These are phyloP conservation scores for Chymomyza amoena DNA, from an alignment of 2,888 invertebrate species.

Conservation along the genomic window DNA sequence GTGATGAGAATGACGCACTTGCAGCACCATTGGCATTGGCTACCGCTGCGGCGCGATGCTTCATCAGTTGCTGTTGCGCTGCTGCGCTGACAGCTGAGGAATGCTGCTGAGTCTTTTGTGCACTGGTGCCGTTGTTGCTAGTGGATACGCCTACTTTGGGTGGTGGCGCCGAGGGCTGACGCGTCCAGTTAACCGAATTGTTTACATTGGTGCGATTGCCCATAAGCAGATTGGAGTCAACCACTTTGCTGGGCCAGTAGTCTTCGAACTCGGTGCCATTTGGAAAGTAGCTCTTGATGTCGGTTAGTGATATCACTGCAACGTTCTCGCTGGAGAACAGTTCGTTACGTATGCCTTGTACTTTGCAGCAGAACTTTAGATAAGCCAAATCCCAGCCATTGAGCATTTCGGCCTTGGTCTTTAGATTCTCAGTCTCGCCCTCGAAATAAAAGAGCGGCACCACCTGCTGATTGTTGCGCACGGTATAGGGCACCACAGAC, in stretches of 20 bases:
- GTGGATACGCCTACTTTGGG: conserved; percentile 71
- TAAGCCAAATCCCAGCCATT: conserved; percentile 96
- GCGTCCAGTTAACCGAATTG: conserved; percentile 87
- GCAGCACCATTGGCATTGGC: conserved; percentile 62
- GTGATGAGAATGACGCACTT: conserved; percentile 66
- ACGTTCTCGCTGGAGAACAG: conserved; percentile 94
- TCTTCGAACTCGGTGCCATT: conserved; percentile 94
- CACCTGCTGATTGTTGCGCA: conserved; percentile 89
- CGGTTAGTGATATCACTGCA: conserved; percentile 92
- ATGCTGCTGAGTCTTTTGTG: conserved; percentile 48
- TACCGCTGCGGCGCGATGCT: conserved; percentile 65
- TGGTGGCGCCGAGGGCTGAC: conserved; percentile 87
- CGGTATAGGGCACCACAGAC: conserved; percentile 94
- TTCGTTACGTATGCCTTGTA: conserved; percentile 94
- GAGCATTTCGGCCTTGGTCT: conserved; percentile 90
- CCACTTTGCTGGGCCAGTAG: conserved; percentile 94
- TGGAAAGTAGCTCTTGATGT: conserved; percentile 94
- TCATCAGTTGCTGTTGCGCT: conserved; percentile 65
- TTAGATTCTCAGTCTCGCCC: conserved; percentile 94
- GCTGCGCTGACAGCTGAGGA: conserved; percentile 42
- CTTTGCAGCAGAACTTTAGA: conserved; percentile 95
- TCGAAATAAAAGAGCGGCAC: conserved; percentile 93
- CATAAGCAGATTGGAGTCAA: conserved; percentile 88
- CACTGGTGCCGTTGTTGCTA: conserved; percentile 44
- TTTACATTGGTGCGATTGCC: conserved; percentile 81